Evolutionary conservation across 2,797 vertebrate genomes (phyloP).

Genomic region (Philypnodon macrostomus): DNA sequence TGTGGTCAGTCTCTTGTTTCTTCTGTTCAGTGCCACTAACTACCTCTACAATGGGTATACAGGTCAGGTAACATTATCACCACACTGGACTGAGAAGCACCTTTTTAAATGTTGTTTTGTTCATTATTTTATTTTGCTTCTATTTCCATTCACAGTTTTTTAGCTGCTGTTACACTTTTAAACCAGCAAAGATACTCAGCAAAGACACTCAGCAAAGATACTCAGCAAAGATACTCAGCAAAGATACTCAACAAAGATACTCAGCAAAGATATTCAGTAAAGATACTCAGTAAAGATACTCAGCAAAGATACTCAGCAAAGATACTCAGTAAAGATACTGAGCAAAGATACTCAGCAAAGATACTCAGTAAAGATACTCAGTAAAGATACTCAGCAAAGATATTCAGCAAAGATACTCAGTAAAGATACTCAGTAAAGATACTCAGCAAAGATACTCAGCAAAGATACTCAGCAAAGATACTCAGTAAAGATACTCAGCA

Average conservation of each 20-base stretch:
- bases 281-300: constrained; percentile 24
- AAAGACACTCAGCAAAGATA: constrained; percentile 25
- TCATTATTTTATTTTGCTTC: not conserved
- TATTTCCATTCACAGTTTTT: not conserved
- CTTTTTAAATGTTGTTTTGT: constrained; percentile 9
- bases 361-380: too few relatives aligned
- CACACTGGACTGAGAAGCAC: constrained; percentile 36
- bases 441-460: too few relatives aligned
- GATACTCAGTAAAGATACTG: constrained; percentile 24
- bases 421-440: too few relatives aligned
- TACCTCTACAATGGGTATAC: constrained; percentile 43
- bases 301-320: too few relatives aligned
- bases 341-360: too few relatives aligned
- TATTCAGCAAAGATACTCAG: too few relatives aligned
- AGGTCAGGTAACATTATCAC: constrained; percentile 62
- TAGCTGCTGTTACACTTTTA: constrained; percentile 24
- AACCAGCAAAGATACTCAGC: constrained; percentile 33
- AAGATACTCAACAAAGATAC: constrained; percentile 25
- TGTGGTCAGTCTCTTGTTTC: constrained; percentile 57
- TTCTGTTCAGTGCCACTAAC: constrained; percentile 50
- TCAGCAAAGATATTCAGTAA: too few relatives aligned
- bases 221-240: too few relatives aligned
- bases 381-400: too few relatives aligned
- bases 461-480: too few relatives aligned
- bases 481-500: constrained; percentile 14